Base-by-base conservation (phyloP, 2,113 vertebrate genomes). In the Alosa alosa region DNA sequence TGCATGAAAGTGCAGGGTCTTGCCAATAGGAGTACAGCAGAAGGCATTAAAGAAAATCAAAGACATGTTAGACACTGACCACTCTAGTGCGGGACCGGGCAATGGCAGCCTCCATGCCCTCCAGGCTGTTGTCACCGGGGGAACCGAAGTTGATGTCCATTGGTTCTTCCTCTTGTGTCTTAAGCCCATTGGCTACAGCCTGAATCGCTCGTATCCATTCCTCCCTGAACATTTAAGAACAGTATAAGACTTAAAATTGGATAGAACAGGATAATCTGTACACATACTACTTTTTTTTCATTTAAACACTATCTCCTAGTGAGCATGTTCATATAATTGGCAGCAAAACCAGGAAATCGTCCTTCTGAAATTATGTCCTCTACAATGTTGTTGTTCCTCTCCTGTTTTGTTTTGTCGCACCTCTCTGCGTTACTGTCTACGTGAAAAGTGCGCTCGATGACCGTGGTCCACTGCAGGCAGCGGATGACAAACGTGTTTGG, bases 401-500 rank as follows among this genome's bases (percentile, higher is more conserved):
- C 4, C 72, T 4, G 31, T 78, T 39, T 78, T 78, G 11, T 78
- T 39, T 72, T 72, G 8, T 31, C 91, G 86, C 87, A 96, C 98
- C 97, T 95, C 88, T 99, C 97, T 0, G 97, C 96, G 0, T 96
- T 96, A 68, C 95, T 97, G 84, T 99, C 98, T 45, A 99, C 97
- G 0, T 99, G 97, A 90, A 99, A 99, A 1, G 98, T 99, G 87
- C 97, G 94, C 89, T 99, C 98, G 0, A 99, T 99, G 86, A 99
- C 98, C 0, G 97, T 97, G 2, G 98, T 99, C 98, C 98, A 99
- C 91, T 99, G 98, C 64, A 99, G 89, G 89, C 98, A 99, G 17
- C 98, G 96, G 86, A 99, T 99, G 88, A 99, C 97, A 25, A 99
- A 99, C 0, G 98, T 98, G 92, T 99, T 99, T 84, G 97, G 96